Percentiles rank a stretch among this genome's conserved stretches.
Evolutionary conservation across 2,113 vertebrate genomes (phyloP).

Genomic region (Cynopterus brachyotis): DNA sequence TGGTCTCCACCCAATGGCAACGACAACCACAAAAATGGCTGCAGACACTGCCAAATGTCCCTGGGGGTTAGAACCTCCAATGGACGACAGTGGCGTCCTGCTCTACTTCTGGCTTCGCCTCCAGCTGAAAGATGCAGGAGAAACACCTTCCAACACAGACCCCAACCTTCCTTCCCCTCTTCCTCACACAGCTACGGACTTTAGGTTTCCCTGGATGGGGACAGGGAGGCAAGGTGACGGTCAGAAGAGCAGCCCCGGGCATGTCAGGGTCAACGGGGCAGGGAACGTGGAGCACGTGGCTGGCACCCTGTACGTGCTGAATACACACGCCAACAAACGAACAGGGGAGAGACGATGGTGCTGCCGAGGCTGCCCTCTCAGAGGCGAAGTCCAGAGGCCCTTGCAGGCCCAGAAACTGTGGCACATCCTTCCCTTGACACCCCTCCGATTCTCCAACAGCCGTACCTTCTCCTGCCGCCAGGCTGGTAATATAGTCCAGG

Average conservation of each 20-base stretch:
- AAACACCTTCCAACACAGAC: neutral
- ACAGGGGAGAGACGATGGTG: neutral
- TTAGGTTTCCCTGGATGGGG: neutral
- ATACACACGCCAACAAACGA: neutral
- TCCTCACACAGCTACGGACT: neutral
- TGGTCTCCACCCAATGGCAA: neutral
- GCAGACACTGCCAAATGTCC: neutral
- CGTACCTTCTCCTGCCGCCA: conserved; percentile 88
- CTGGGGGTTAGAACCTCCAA: neutral
- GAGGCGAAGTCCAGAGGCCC: fast-evolving
- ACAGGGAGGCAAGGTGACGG: neutral
- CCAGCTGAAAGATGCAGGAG: neutral
- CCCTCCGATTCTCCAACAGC: neutral
- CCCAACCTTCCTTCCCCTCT: neutral
- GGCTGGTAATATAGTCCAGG: conserved; percentile 86
- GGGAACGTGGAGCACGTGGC: neutral
- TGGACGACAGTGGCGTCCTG: neutral
- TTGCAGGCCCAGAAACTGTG: fast-evolving
- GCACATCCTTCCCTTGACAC: neutral
- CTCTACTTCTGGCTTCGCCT: neutral
- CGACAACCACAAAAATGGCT: neutral
- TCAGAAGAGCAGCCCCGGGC: neutral
- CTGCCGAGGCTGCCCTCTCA: fast-evolving
- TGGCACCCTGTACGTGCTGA: neutral
- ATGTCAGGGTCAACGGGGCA: neutral